phyloP scores from a whole-genome alignment of 1,140 invertebrate genomes.

The Drosophila mojavensis region DNA sequence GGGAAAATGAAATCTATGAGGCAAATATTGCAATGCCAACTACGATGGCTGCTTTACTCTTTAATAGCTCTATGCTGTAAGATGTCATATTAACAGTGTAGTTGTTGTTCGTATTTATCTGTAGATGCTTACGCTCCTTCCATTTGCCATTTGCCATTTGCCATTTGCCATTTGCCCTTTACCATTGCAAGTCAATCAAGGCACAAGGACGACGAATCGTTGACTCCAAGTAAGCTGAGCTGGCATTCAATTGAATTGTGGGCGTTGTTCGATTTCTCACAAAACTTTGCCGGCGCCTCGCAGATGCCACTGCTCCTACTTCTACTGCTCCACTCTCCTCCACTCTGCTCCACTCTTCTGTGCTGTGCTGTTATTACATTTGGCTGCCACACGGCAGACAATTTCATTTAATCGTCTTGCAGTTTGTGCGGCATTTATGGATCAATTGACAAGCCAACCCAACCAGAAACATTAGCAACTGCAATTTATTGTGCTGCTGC shows the following conservation, averaged over 20 bases:
- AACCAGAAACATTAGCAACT: slow-evolving; percentile 24
- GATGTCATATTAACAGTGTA: no score
- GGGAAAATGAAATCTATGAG: no score
- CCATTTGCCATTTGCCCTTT: no score
- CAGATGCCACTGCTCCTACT: background rate
- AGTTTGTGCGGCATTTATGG: slow-evolving; percentile 35
- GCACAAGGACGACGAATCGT: background rate
- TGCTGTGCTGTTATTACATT: slow-evolving; percentile 7
- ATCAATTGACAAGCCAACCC: slow-evolving; percentile 37
- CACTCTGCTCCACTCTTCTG: background rate
- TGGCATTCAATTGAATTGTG: slow-evolving; percentile 34
- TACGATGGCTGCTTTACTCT: no score
- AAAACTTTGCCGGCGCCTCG: slow-evolving; percentile 33
- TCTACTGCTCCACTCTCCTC: no score
- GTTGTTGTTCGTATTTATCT: background rate
- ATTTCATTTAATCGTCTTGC: slow-evolving; percentile 29
- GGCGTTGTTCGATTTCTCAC: slow-evolving; percentile 12
- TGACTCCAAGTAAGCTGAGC: slow-evolving; percentile 11
- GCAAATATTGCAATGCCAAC: no score
- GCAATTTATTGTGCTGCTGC: slow-evolving; percentile 19
- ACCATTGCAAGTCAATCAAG: slow-evolving; percentile 25
- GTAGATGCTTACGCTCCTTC: slow-evolving; percentile 1
- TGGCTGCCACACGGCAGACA: slow-evolving; percentile 14
- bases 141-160: no score
- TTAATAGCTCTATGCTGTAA: no score